Evolutionary conservation across 1,140 invertebrate genomes (phyloP).

Genomic region (Bilobella aurantiaca): DNA sequence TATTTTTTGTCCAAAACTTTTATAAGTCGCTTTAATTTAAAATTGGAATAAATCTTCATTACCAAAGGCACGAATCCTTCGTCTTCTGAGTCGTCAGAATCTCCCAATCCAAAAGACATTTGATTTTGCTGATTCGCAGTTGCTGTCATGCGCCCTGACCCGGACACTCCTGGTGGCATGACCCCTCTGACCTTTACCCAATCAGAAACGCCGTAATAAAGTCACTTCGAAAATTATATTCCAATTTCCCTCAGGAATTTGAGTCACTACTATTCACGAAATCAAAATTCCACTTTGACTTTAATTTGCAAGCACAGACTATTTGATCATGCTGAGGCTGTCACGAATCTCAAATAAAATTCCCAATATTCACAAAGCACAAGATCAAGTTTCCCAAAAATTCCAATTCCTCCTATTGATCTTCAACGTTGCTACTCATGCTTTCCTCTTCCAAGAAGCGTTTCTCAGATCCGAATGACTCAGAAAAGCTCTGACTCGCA

Average conservation of each 20-base stretch:
- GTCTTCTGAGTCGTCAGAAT: slow-evolving; percentile 31
- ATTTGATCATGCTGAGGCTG: no score
- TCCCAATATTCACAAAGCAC: no score
- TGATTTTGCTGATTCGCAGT: background rate
- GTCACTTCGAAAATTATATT: no score
- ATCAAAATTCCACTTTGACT: no score
- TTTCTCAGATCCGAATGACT: background rate
- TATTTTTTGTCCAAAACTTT: background rate
- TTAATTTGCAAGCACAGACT: no score
- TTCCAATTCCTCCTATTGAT: no score
- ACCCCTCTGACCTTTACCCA: background rate
- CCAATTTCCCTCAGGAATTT: no score
- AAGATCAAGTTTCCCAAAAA: no score
- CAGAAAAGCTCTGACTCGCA: background rate
- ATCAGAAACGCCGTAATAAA: no score
- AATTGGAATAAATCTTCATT: slow-evolving; percentile 2
- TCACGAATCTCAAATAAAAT: no score
- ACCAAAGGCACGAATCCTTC: slow-evolving; percentile 27
- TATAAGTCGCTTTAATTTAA: background rate
- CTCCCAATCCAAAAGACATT: slow-evolving; percentile 23
- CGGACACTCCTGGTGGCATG: background rate
- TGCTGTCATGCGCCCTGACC: background rate
- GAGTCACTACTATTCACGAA: no score
- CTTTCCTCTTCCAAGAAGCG: background rate
- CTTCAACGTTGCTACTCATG: no score